Evolutionary conservation across 30 jellyfish, hydroid and myxozoan genomes (phyloP).

Genomic region (Chrysaora quinquecirrha): DNA sequence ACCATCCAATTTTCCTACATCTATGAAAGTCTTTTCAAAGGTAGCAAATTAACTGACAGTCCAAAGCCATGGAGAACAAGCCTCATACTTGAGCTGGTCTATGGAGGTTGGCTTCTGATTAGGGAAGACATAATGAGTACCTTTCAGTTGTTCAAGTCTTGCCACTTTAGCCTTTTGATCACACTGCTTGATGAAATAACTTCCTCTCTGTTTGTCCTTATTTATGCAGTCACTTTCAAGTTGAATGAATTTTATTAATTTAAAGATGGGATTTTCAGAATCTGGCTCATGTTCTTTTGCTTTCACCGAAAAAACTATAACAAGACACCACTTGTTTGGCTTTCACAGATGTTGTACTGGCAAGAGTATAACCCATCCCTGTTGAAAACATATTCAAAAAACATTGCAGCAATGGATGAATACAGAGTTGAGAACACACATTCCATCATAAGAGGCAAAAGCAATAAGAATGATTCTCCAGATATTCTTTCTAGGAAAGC

Average conservation of each 20-base stretch:
- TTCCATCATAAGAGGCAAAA: neutral
- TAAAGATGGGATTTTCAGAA: neutral
- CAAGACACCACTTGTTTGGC: neutral
- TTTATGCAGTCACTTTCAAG: neutral
- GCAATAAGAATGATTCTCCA: neutral
- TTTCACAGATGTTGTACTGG: conserved; percentile 2
- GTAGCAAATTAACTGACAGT: neutral
- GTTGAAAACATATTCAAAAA: neutral
- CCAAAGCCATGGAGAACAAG: conserved; percentile 10
- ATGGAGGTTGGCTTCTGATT: conserved; percentile 4
- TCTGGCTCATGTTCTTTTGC: conserved; percentile 1
- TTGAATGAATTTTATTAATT: neutral
- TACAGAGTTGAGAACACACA: too few relatives aligned
- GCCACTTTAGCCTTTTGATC: neutral
- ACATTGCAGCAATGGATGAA: conserved; percentile 8
- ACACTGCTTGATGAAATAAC: conserved; percentile 5
- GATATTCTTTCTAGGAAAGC: neutral
- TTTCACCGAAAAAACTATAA: neutral
- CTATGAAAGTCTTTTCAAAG: neutral
- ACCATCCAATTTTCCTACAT: neutral
- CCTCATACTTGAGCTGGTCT: neutral
- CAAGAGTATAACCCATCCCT: neutral
- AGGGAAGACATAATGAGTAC: neutral
- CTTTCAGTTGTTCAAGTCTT: neutral
- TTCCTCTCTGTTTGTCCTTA: neutral